A percentile compares a stretch with the other conserved stretches of the same genome.
These are phyloP conservation scores for Abrostola triplasia DNA, from an alignment of 2,888 invertebrate genomes.

Conservation along the genomic window DNA sequence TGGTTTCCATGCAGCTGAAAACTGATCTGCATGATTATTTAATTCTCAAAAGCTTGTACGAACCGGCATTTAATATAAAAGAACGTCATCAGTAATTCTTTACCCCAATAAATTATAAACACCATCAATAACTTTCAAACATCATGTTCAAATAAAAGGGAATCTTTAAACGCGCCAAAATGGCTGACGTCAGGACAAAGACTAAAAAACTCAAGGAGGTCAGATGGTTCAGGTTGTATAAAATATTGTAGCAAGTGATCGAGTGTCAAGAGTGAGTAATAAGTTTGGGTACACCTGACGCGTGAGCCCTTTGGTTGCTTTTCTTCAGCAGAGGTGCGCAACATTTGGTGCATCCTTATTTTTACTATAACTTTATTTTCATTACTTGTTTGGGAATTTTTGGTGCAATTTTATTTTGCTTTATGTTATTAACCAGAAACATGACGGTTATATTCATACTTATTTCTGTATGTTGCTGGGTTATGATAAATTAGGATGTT, in stretches of 20 bases:
- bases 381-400: background rate
- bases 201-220: constrained; percentile 16
- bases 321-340: constrained; percentile 30
- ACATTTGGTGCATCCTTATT: constrained; percentile 18
- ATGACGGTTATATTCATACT: too few species aligned
- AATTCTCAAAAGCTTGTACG: too few species aligned
- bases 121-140: constrained; percentile 31
- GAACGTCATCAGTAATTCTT: background rate
- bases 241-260: constrained; percentile 25
- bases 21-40: too few species aligned
- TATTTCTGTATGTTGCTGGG: too few species aligned
- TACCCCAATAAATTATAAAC: constrained; percentile 23
- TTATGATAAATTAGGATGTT: too few species aligned
- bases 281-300: constrained; percentile 37
- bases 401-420: too few species aligned
- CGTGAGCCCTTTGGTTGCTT: constrained; percentile 39
- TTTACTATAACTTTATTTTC: too few species aligned
- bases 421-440: too few species aligned
- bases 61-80: too few species aligned
- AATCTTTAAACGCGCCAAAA: constrained; percentile 39
- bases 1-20: too few species aligned
- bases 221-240: constrained; percentile 8
- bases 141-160: constrained; percentile 28
- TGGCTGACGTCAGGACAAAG: background rate
- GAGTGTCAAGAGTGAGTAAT: constrained; percentile 31